Conservation (phyloP, 92 coral and sea anemone genomes). For the Metridium senile region DNA sequence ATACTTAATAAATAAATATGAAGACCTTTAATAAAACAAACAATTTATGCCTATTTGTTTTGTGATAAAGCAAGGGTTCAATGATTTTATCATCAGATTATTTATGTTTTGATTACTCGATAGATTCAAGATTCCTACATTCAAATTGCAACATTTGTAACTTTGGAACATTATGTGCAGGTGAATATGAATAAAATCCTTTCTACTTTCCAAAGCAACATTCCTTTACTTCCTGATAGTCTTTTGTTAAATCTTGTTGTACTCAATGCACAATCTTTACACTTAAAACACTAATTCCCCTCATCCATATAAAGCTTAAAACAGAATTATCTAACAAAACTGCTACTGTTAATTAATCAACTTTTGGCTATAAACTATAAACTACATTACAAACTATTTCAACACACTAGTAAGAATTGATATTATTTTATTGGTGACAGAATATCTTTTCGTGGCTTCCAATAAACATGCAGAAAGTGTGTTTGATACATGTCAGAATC, state of each 20-base stretch:
- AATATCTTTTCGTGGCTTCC: too few relatives aligned
- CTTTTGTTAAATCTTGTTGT: neutral
- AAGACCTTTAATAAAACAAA: too few relatives aligned
- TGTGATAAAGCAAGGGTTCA: too few relatives aligned
- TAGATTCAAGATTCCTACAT: too few relatives aligned
- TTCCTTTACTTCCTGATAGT: constrained; percentile 5
- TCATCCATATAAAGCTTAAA: neutral
- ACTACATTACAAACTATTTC: neutral
- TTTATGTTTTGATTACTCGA: too few relatives aligned
- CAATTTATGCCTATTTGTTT: too few relatives aligned
- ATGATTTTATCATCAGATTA: too few relatives aligned
- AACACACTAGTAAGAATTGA: neutral
- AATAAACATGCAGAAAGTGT: neutral
- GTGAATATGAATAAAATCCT: neutral
- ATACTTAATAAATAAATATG: too few relatives aligned
- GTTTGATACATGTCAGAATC: too few relatives aligned
- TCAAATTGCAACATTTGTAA: neutral
- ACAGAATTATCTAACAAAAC: neutral
- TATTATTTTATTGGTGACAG: too few relatives aligned
- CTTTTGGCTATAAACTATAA: neutral
- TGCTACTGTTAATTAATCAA: neutral
- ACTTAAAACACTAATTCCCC: neutral
- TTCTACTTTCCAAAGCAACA: neutral
- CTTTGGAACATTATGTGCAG: neutral
- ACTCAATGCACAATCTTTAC: neutral